Conservation (phyloP, 2,888 invertebrate species). For the Alcis repandata region DNA sequence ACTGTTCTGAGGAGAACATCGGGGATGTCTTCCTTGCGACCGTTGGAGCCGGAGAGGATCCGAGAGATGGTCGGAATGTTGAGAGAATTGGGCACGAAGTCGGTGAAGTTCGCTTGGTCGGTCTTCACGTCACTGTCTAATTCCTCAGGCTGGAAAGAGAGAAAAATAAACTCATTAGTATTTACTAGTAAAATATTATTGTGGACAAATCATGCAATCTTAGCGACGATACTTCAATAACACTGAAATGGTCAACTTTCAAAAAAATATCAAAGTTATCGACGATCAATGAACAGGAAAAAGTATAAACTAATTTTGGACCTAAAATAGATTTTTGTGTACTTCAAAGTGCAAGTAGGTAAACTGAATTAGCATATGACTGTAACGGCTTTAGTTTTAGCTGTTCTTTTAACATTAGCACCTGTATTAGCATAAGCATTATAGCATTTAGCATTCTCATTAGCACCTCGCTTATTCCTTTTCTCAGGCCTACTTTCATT, state of each 20-base stretch:
- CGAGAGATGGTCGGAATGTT: slow-evolving; percentile 94
- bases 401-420: slow-evolving; percentile 28
- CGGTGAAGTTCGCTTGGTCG: slow-evolving; percentile 85
- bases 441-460: slow-evolving; percentile 20
- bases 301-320: no score
- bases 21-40: slow-evolving; percentile 93
- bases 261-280: no score
- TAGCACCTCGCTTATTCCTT: slow-evolving; percentile 41
- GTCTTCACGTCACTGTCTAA: slow-evolving; percentile 77
- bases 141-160: slow-evolving; percentile 75
- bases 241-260: no score
- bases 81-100: slow-evolving; percentile 89
- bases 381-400: slow-evolving; percentile 18
- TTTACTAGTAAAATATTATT: neutral
- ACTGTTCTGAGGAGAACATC: slow-evolving; percentile 91
- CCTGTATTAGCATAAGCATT: slow-evolving; percentile 37
- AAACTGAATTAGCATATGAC: slow-evolving; percentile 26
- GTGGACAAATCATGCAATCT: no score
- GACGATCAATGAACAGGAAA: no score
- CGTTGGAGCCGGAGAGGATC: slow-evolving; percentile 94
- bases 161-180: slow-evolving; percentile 13
- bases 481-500: slow-evolving; percentile 34
- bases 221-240: no score
- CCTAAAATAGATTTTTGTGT: no score
- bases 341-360: neutral